Percentiles rank a stretch among this genome's conserved stretches.
These are phyloP conservation scores for Tiaroga cobitis DNA, from an alignment of 2,797 vertebrate species.

Conservation along the genomic window DNA sequence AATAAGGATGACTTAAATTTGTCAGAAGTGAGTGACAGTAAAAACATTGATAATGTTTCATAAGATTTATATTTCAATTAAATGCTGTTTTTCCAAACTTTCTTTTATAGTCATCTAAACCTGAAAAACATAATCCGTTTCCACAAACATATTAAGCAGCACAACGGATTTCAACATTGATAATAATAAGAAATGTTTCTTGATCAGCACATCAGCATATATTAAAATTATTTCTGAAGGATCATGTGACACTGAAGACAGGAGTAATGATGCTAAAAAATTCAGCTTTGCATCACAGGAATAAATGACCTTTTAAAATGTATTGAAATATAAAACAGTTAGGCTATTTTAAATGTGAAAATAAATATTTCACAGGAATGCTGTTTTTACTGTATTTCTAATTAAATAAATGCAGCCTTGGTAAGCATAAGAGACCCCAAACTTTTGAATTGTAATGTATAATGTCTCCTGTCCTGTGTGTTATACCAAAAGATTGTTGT, in stretches of 20 bases:
- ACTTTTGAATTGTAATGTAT: background rate
- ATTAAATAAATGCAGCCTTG: background rate
- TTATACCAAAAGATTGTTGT: constrained; percentile 2
- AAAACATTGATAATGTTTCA: background rate
- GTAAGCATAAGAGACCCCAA: background rate
- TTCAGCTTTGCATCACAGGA: background rate
- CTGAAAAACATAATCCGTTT: background rate
- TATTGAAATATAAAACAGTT: background rate
- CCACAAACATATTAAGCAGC: background rate
- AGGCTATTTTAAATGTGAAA: background rate
- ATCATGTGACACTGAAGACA: background rate
- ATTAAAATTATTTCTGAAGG: background rate
- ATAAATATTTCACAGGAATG: background rate
- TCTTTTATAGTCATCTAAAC: background rate
- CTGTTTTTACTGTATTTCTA: background rate
- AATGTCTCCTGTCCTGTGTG: background rate
- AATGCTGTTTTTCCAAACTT: background rate
- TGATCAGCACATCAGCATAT: background rate
- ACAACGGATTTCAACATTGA: background rate
- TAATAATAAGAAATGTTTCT: background rate
- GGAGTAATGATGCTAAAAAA: background rate
- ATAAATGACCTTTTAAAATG: background rate
- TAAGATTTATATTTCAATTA: background rate
- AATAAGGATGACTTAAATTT: background rate
- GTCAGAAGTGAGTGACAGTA: background rate